These are phyloP conservation scores for Psittacula cyanocephala DNA, from an alignment of 2,113 vertebrate species.

Conservation along the genomic window DNA sequence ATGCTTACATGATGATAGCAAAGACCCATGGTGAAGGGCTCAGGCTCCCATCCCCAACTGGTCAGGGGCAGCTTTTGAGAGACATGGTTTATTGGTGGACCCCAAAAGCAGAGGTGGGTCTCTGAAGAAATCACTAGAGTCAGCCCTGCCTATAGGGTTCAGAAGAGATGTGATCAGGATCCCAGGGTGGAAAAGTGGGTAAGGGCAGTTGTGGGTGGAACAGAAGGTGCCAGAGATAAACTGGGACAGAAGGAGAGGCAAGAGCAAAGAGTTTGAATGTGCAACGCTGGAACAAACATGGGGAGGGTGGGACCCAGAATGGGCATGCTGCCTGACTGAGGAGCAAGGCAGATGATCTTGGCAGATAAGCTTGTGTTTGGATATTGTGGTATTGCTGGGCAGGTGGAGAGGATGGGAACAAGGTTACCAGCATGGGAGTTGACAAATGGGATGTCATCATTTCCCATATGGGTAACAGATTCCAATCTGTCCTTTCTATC, in stretches of 20 bases:
- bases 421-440: slow-evolving; percentile 10
- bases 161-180: not conserved
- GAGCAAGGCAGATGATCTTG: slow-evolving; percentile 50
- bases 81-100: not conserved
- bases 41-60: not conserved
- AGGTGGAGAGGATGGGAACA: slow-evolving; percentile 42
- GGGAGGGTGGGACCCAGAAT: not conserved
- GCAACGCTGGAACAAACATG: not conserved
- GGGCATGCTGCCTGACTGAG: not conserved
- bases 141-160: not conserved
- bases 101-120: not conserved
- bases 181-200: not conserved
- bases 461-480: slow-evolving; percentile 43
- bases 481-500: slow-evolving; percentile 10
- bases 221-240: not conserved
- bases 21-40: not conserved
- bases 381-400: not conserved
- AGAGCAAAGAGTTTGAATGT: not conserved
- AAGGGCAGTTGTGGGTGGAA: not conserved
- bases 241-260: not conserved
- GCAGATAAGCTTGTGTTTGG: slow-evolving; percentile 17
- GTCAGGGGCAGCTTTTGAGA: not conserved
- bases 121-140: not conserved
- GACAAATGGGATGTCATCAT: slow-evolving; percentile 57
- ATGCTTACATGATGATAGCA: not conserved